Conservation (phyloP, 2,797 vertebrate genomes). For the Argya squamiceps region DNA sequence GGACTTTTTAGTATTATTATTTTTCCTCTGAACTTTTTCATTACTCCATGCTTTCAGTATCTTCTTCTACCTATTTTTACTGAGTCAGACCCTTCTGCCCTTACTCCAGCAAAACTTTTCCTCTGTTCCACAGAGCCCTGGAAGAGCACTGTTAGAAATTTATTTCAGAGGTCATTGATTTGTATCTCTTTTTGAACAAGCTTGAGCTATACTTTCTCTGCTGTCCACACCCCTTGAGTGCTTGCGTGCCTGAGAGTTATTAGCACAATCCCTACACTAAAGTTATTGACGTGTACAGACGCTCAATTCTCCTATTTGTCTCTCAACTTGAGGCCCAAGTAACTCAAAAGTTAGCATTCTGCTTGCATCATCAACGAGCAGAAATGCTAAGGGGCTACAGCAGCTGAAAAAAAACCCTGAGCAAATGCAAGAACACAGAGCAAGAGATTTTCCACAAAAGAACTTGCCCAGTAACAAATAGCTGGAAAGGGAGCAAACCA, state of each 20-base stretch:
- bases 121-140: not conserved
- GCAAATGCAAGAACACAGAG: not conserved
- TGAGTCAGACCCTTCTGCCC: not conserved
- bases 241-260: not conserved
- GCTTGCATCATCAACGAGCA: not conserved
- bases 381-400: not conserved
- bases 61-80: not conserved
- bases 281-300: not conserved
- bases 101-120: not conserved
- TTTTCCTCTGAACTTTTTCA: slow-evolving; percentile 9
- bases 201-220: not conserved
- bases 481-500: not conserved
- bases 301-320: not conserved
- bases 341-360: not conserved
- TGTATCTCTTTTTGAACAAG: not conserved
- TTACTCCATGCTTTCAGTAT: not conserved
- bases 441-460: not conserved
- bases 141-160: not conserved
- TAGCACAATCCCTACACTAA: not conserved
- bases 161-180: not conserved
- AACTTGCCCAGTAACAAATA: not conserved
- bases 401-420: not conserved
- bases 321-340: not conserved
- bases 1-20: not conserved
- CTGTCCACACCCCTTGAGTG: not conserved